Base-by-base conservation (phyloP, 1,140 invertebrate genomes). In the Propsilocerus akamusi region DNA sequence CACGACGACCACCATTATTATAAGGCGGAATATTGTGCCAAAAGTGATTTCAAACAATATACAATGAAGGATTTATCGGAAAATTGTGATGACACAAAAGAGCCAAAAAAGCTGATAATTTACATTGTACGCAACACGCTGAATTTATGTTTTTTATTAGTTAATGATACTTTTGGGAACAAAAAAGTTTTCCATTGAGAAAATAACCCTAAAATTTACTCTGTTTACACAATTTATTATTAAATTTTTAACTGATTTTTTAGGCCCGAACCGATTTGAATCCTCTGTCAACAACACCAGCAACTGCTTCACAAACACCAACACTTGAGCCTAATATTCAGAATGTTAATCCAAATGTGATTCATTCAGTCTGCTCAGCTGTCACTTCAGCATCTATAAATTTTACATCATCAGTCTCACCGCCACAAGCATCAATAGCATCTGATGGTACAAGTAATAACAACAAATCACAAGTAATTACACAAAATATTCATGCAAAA, bases 301-400 rank as follows among this genome's bases (percentile, higher is more conserved):
- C 34, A 41, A 20, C 34, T 17, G n/a, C 47, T 6, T n/a, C 48
- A 24, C 48, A 49, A 17, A 12, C 8, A 8, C n/a, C n/a, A n/a
- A n/a, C n/a, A n/a, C n/a, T n/a, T n/a, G 49, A 51, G 24, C 26
- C 28, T 12, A 51, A 48, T 51, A 24, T 34, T 25, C 50, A 51
- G 26, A 48, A 48, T 48, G 26, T 51, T 11, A 51, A 26, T 26
- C 50, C 41, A 10, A 51, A 51, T 34, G 17, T 51, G 3, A 30
- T 32, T 23, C 17, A 32, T 24, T 28, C 26, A 41, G 17, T 20
- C 17, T 7, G 34, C 34, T 41, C 34, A 41, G 22, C 34, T 5
- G n/a, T n/a, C n/a, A 41, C 34, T 4, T 30, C 28, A 3, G 28
- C 28, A 20, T n/a, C 34, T 41, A 20, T 20, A 14, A 41, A 17